Percentiles rank a stretch among this genome's conserved stretches.
Conservation (phyloP, 1,140 invertebrate species). For the Polyergus mexicanus region DNA sequence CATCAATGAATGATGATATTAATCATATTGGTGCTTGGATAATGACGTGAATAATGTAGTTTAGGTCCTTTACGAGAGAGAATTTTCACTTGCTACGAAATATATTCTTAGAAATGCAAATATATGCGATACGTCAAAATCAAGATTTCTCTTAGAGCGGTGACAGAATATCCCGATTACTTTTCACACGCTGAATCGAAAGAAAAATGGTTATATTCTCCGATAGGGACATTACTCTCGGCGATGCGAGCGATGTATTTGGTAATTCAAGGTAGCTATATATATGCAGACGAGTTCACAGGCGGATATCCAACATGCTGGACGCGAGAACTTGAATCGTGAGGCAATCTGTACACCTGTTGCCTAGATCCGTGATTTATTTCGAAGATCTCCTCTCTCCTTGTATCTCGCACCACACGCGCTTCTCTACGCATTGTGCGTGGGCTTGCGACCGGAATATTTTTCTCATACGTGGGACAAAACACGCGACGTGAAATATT, state of each 20-base stretch:
- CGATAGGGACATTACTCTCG: conserved; percentile 46
- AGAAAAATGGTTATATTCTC: conserved; percentile 36
- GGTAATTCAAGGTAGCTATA: conserved; percentile 65
- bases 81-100: conserved; percentile 28
- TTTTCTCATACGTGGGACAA: conserved; percentile 55
- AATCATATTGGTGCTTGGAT: conserved; percentile 2
- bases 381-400: conserved; percentile 71
- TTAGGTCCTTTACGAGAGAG: background rate
- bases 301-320: conserved; percentile 51
- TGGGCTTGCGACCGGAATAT: conserved; percentile 70
- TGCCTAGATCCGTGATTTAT: conserved; percentile 78
- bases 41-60: background rate
- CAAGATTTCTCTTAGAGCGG: background rate
- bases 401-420: conserved; percentile 63
- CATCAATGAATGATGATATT: conserved; percentile 23
- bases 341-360: conserved; percentile 76
- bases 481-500: conserved; percentile 59
- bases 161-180: background rate
- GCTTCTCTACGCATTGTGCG: conserved; percentile 70
- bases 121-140: background rate
- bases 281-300: conserved; percentile 55
- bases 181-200: background rate
- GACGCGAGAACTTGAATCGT: conserved; percentile 63
- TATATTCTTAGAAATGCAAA: conserved; percentile 19
- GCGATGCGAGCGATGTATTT: conserved; percentile 52